Evolutionary conservation across 2,797 vertebrate genomes (phyloP), one percentile per base, ranked within the genome.

Genomic region (Sphenodon punctatus): DNA sequence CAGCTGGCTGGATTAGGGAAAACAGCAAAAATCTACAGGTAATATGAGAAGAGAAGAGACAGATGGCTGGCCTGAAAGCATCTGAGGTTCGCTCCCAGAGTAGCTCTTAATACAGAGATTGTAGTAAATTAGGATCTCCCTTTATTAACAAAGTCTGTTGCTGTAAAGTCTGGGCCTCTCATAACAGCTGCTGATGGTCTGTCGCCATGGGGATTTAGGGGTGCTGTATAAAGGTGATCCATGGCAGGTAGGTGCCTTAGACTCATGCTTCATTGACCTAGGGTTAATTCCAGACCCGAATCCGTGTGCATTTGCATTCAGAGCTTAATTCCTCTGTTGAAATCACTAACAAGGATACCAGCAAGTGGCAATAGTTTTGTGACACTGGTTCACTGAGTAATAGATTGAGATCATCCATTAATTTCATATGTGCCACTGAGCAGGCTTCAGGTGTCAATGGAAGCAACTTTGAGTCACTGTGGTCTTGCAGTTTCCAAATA

Each of bases 181-280:
- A 90, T 88, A 89, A 75, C 5, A 2, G 73, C 70, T 75, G 70
- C 92, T 92, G 87, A 90, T 90, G 89, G 89, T 75, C 73, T 80
- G 38, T 67, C 86, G 79, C 89, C 67, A 78, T 12, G 20, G 84
- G 73, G 61, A 90, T 79, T 88, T 78, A 67, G 67, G 89, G 36
- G 84, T 90, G 90, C 84, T n/a, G n/a, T n/a, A n/a, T n/a, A n/a
- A 84, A 89, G 92, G 75, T 88, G 65, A 91, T 90, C 92, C 91
- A 92, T 79, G 86, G 90, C 87, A 91, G 83, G 63, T 81, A 83
- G 83, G 71, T 73, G 73, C 85, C n/a, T 70, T 13, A 72, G 73
- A 61, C 84, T 78, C 75, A 30, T 80, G 78, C 88, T 86, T 90
- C 64, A 49, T 55, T 77, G 86, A 82, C 75, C 80, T 87, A 75